Evolutionary conservation across 2,797 vertebrate species (phyloP).

Genomic region (Amblyopsis hoosieri): DNA sequence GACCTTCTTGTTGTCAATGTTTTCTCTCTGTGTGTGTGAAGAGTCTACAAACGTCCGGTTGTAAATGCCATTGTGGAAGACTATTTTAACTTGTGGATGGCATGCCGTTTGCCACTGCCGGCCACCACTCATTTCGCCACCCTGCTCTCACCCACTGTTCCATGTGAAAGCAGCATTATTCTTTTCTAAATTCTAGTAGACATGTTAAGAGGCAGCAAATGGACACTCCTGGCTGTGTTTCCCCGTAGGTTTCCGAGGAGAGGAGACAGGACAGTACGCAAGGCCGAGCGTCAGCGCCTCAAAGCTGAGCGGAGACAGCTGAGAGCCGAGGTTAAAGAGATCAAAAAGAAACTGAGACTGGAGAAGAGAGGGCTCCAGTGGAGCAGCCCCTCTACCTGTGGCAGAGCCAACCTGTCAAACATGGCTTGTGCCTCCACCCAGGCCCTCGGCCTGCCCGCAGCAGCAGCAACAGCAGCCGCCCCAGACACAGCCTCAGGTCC

Average conservation of each 20-base stretch:
- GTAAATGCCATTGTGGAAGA: too few relatives aligned
- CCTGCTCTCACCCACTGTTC: too few relatives aligned
- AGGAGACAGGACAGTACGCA: constrained; percentile 94
- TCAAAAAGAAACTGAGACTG: constrained; percentile 95
- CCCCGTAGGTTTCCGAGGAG: constrained; percentile 89
- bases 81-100: too few relatives aligned
- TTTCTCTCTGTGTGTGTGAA: too few relatives aligned
- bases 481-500: constrained; percentile 77
- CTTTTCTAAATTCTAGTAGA: too few relatives aligned
- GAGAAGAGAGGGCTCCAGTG: constrained; percentile 93
- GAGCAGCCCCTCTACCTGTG: constrained; percentile 82
- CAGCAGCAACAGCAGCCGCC: constrained; percentile 54
- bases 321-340: constrained; percentile 95
- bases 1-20: too few relatives aligned
- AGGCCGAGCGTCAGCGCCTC: constrained; percentile 94
- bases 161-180: too few relatives aligned
- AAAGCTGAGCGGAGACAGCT: constrained; percentile 95
- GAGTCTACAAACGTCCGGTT: too few relatives aligned
- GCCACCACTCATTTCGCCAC: too few relatives aligned
- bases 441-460: constrained; percentile 70
- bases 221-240: constrained; percentile 67
- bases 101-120: too few relatives aligned
- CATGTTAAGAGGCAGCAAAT: constrained; percentile 59
- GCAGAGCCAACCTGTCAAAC: constrained; percentile 69
- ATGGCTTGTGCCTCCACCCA: constrained; percentile 76